A percentile compares a stretch with the other conserved stretches of the same genome.
These are phyloP conservation scores for Phortica okadai DNA, from an alignment of 2,888 invertebrate genomes.

Conservation along the genomic window DNA sequence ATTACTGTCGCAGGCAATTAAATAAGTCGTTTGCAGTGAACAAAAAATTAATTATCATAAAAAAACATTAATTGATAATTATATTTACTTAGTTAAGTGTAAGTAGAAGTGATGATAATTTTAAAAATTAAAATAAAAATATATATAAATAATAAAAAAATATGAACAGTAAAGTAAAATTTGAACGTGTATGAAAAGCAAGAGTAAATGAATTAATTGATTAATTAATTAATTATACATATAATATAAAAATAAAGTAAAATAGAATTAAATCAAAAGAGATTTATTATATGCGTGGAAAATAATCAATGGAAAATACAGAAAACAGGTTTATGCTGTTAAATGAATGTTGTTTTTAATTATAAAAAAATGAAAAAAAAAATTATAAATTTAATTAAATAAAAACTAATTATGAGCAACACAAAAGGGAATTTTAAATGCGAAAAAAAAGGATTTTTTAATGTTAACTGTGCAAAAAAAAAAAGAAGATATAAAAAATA, in stretches of 20 bases:
- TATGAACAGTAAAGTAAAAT: slow-evolving; percentile 41
- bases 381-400: slow-evolving; percentile 21
- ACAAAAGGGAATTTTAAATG: slow-evolving; percentile 46
- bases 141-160: slow-evolving; percentile 47
- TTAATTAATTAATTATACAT: slow-evolving; percentile 31
- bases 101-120: slow-evolving; percentile 71
- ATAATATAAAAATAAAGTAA: slow-evolving; percentile 8
- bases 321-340: slow-evolving; percentile 26
- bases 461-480: slow-evolving; percentile 19
- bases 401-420: slow-evolving; percentile 47
- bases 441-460: slow-evolving; percentile 31
- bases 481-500: slow-evolving; percentile 39
- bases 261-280: neutral
- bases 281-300: slow-evolving; percentile 26
- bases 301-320: slow-evolving; percentile 23
- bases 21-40: slow-evolving; percentile 13
- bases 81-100: slow-evolving; percentile 60
- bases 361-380: slow-evolving; percentile 37
- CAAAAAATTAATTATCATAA: slow-evolving; percentile 29
- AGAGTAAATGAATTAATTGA: slow-evolving; percentile 43
- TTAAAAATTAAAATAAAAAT: slow-evolving; percentile 65
- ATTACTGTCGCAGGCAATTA: slow-evolving; percentile 15
- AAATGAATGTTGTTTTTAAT: slow-evolving; percentile 25
- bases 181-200: slow-evolving; percentile 69
- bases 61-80: slow-evolving; percentile 64